Conservation (phyloP, 2,888 invertebrate species). For the Philhelius pedissequus region DNA sequence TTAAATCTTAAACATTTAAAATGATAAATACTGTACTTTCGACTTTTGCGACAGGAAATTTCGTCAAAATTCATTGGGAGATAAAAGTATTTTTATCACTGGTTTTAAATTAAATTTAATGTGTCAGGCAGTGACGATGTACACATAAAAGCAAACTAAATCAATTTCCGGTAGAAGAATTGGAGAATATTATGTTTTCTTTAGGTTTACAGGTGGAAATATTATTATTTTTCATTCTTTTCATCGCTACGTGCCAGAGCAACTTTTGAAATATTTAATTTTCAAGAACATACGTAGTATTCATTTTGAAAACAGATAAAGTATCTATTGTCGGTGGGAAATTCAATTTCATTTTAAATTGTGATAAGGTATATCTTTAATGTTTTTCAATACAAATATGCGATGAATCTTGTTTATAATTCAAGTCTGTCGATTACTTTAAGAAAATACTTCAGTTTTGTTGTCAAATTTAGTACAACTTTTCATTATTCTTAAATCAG, state of each 20-base stretch:
- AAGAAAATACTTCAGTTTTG: too few relatives aligned
- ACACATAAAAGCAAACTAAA: background rate
- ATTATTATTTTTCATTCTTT: background rate
- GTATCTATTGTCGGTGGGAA: background rate
- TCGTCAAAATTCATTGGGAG: slow-evolving; percentile 11
- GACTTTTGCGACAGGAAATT: slow-evolving; percentile 6
- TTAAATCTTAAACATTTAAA: background rate
- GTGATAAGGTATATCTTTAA: too few relatives aligned
- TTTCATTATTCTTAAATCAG: too few relatives aligned
- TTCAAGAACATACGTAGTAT: background rate
- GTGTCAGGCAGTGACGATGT: background rate
- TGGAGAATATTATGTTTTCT: background rate
- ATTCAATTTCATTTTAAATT: background rate
- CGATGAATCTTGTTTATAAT: too few relatives aligned
- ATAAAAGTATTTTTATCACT: background rate
- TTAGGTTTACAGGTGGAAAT: background rate
- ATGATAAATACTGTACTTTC: background rate
- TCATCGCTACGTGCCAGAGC: background rate
- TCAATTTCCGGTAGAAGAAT: background rate
- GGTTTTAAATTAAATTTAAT: background rate
- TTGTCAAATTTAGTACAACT: too few relatives aligned
- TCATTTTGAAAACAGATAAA: background rate
- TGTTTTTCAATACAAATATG: too few relatives aligned
- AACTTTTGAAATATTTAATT: background rate
- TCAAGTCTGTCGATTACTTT: too few relatives aligned